Evolutionary conservation across 2,888 invertebrate species (phyloP).

Genomic region (Pimpla rufipes): DNA sequence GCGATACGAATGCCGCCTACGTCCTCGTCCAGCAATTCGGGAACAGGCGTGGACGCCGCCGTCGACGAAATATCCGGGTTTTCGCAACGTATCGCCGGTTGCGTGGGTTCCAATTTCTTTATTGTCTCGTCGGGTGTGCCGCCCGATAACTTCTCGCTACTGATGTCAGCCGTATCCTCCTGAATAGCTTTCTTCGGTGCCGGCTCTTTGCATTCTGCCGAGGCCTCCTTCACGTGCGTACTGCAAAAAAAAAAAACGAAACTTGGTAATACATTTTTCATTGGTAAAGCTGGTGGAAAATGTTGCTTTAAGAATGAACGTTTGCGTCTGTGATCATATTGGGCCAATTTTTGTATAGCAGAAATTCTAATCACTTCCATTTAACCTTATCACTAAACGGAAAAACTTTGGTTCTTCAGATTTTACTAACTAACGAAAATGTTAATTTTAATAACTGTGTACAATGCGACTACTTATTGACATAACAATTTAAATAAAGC

Average conservation of each 20-base stretch:
- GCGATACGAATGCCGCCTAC: slow-evolving; percentile 25
- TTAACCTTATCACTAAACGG: no score
- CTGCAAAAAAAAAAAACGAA: slow-evolving; percentile 9
- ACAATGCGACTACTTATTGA: no score
- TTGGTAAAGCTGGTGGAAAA: background rate
- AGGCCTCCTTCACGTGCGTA: background rate
- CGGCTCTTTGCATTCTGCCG: background rate
- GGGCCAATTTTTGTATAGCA: no score
- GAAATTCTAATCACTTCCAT: no score
- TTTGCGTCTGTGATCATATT: background rate
- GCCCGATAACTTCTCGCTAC: background rate
- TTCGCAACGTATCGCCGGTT: background rate
- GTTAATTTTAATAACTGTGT: no score
- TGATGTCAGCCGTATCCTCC: background rate
- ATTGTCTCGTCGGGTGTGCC: background rate
- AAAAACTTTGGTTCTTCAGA: no score
- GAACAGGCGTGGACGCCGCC: background rate
- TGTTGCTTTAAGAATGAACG: background rate
- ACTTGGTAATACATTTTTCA: background rate
- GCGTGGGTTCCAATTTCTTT: background rate
- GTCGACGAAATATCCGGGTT: background rate
- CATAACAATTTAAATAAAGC: no score
- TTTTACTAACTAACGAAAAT: no score
- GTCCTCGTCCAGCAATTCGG: slow-evolving; percentile 53
- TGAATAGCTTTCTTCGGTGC: background rate